Conservation (phyloP, 2,113 vertebrate genomes). For the Arenaria interpres region DNA sequence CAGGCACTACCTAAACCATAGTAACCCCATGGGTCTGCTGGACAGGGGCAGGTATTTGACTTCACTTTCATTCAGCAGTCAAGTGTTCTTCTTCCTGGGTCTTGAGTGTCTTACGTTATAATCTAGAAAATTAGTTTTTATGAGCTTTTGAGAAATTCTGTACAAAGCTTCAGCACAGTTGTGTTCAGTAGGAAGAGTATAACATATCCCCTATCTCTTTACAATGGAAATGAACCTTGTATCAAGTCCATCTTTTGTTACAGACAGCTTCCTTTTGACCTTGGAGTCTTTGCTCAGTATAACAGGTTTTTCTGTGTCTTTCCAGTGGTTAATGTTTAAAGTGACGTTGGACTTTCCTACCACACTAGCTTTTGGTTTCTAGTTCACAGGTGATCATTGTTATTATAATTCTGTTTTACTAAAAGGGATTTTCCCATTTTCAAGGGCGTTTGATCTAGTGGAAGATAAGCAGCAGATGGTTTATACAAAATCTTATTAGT, state of each 20-base stretch:
- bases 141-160: not conserved
- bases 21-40: not conserved
- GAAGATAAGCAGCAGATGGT: constrained; percentile 23
- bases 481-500: not conserved
- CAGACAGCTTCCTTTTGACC: not conserved
- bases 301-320: not conserved
- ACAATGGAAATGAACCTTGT: not conserved
- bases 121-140: not conserved
- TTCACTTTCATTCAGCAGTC: not conserved
- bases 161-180: not conserved
- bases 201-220: not conserved
- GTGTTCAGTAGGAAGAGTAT: not conserved
- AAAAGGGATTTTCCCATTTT: not conserved
- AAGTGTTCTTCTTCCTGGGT: not conserved
- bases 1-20: rapidly evolving
- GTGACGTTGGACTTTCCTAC: not conserved
- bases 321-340: not conserved
- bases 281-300: not conserved
- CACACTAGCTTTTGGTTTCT: not conserved
- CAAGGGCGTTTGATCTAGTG: not conserved
- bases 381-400: not conserved
- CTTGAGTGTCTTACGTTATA: not conserved
- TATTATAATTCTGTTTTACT: not conserved
- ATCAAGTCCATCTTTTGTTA: not conserved
- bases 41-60: not conserved